These are phyloP conservation scores for Neolamprologus tretocephalus DNA, from an alignment of 2,113 vertebrate species.

Conservation along the genomic window DNA sequence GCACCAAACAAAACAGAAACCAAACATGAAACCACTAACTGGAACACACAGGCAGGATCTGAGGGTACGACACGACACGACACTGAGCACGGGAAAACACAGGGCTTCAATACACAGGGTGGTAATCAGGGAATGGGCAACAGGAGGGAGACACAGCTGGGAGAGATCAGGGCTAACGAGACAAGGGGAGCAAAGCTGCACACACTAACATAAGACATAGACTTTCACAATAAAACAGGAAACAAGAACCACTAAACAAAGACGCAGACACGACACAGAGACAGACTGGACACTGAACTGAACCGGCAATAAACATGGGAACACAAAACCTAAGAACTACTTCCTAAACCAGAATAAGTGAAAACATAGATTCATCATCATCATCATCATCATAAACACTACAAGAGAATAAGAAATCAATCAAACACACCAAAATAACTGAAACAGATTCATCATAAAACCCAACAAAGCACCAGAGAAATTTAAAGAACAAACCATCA, in stretches of 20 bases:
- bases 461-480: background rate
- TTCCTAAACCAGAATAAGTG: background rate
- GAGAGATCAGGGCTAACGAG: background rate
- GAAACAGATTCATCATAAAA: background rate
- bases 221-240: background rate
- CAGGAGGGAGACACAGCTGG: background rate
- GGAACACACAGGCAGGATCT: background rate
- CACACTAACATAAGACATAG: background rate
- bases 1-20: background rate
- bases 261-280: background rate
- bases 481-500: background rate
- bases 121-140: background rate
- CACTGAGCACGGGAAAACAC: accelerated
- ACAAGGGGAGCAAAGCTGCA: background rate
- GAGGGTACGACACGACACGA: accelerated
- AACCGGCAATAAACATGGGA: background rate
- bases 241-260: background rate
- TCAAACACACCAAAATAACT: background rate
- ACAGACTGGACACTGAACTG: background rate
- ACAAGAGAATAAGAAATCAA: background rate
- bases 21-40: background rate
- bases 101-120: background rate
- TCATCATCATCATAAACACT: background rate
- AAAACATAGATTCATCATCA: background rate
- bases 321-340: background rate